Evolutionary conservation across 2,113 vertebrate species (phyloP).

Genomic region (Megaptera novaeangliae): DNA sequence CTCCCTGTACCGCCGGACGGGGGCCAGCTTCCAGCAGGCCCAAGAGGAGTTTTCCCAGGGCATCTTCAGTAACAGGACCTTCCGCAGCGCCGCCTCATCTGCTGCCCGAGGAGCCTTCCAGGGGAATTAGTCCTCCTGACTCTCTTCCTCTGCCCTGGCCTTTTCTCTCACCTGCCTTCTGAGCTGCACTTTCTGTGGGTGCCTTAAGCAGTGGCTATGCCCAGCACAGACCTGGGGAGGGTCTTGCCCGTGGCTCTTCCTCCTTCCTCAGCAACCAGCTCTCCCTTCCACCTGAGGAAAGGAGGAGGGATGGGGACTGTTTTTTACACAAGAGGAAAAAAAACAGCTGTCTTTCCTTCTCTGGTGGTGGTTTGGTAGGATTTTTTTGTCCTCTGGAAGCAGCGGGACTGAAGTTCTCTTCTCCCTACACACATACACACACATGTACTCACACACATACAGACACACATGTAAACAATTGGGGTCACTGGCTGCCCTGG

Average conservation of each 20-base stretch:
- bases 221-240: slow-evolving; percentile 54
- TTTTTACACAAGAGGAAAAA: slow-evolving; percentile 68
- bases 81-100: slow-evolving; percentile 85
- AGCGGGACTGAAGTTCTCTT: not conserved
- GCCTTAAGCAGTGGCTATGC: slow-evolving; percentile 51
- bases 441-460: not conserved
- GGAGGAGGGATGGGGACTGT: slow-evolving; percentile 35
- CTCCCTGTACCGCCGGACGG: slow-evolving; percentile 90
- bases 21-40: slow-evolving; percentile 95
- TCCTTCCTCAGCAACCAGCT: slow-evolving; percentile 25
- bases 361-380: slow-evolving; percentile 40
- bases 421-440: not conserved
- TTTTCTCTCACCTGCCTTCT: slow-evolving; percentile 52
- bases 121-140: slow-evolving; percentile 75
- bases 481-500: not conserved
- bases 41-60: slow-evolving; percentile 95
- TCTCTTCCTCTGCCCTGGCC: not conserved
- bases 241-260: not conserved
- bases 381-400: slow-evolving; percentile 42
- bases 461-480: not conserved
- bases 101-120: slow-evolving; percentile 87
- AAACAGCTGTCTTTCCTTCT: slow-evolving; percentile 50
- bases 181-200: slow-evolving; percentile 70
- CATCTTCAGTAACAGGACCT: slow-evolving; percentile 88
- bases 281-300: slow-evolving; percentile 46